phyloP scores from a whole-genome alignment of 2,888 invertebrate genomes.

The Aethes cnicana region DNA sequence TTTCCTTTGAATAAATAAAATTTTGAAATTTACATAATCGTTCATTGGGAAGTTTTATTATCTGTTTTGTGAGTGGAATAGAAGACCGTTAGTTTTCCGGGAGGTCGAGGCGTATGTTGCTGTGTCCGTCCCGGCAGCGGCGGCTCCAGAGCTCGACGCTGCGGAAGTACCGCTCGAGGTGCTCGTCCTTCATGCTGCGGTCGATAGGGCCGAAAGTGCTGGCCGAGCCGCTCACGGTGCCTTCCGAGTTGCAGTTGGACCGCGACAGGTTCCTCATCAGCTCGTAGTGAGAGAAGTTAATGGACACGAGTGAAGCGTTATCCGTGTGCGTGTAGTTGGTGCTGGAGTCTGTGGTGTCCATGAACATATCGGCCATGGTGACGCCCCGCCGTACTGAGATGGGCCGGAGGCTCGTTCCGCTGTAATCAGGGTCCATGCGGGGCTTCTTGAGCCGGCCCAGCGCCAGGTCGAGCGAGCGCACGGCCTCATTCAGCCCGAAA shows the following conservation, averaged over 20 bases:
- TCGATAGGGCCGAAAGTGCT: constrained; percentile 48
- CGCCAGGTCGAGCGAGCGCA: constrained; percentile 59
- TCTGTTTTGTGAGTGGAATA: neutral
- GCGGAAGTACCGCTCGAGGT: constrained; percentile 67
- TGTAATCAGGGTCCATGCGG: constrained; percentile 49
- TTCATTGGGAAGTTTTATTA: constrained; percentile 70
- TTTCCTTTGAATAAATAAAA: constrained; percentile 80
- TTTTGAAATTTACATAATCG: constrained; percentile 81
- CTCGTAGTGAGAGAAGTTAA: constrained; percentile 74
- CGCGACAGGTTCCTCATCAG: constrained; percentile 65
- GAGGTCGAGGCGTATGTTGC: constrained; percentile 41
- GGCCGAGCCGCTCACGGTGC: constrained; percentile 60
- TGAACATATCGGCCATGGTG: constrained; percentile 46
- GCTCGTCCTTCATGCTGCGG: constrained; percentile 56
- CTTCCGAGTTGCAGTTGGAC: constrained; percentile 65
- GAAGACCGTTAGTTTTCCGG: constrained; percentile 41
- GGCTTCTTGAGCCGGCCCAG: constrained; percentile 62
- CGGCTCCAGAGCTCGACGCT: constrained; percentile 68
- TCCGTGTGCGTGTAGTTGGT: constrained; percentile 44
- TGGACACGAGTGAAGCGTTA: constrained; percentile 63
- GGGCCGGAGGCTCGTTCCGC: constrained; percentile 35
- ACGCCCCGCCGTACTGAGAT: constrained; percentile 36
- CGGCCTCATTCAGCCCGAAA: constrained; percentile 59
- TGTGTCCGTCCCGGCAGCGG: constrained; percentile 42
- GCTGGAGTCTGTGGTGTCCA: constrained; percentile 46